Evolutionary conservation across 2,113 vertebrate species (phyloP), one percentile per base, ranked within the genome.

Genomic region (Campylomormyrus numenius): DNA sequence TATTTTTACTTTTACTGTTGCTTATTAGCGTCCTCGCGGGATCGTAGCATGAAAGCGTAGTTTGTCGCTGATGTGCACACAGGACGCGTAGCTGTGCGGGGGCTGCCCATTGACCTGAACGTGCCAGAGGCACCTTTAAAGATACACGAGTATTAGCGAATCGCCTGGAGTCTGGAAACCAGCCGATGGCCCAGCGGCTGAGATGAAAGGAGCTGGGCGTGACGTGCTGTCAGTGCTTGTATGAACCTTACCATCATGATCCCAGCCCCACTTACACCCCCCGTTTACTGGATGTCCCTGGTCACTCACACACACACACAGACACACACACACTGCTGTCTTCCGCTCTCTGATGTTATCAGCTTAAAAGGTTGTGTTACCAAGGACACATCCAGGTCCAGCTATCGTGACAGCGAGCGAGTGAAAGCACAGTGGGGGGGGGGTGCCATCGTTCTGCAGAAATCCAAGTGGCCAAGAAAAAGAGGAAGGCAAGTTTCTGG

Each of bases 341-440:
- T 80, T 48, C 31, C 5, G 10, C 39, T 27, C 48, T 58, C 11
- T 48, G 87, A 85, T 88, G 45, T 27, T 90, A 66, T 90, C 89
- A 89, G 89, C 49, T 24, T 49, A 46, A 80, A 87, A 92, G 93
- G 62, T 93, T 93, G 92, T 92, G 92, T 94, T 94, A 93, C 93
- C 90, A 92, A 94, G 92, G 94, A 89, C 90, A 92, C 77, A 42
- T 90, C 70, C 92, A 89, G 91, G 91, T 92, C 92, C 93, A 91
- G 90, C 92, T 93, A 53, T 19, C 13, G 31, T 42, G 49, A 83
- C 19, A 13, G 87, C 0, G 87, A 48, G 87, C 0, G 35, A 86
- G 74, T 21, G 19, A 15, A 49, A 42, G 74, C 3, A 21, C 4
- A 39, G 24, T n/a, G 17, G 21, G 19, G 9, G 50, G 24, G 83